Evolutionary conservation across 2,113 vertebrate species (phyloP).

Genomic region (Xiphias gladius): DNA sequence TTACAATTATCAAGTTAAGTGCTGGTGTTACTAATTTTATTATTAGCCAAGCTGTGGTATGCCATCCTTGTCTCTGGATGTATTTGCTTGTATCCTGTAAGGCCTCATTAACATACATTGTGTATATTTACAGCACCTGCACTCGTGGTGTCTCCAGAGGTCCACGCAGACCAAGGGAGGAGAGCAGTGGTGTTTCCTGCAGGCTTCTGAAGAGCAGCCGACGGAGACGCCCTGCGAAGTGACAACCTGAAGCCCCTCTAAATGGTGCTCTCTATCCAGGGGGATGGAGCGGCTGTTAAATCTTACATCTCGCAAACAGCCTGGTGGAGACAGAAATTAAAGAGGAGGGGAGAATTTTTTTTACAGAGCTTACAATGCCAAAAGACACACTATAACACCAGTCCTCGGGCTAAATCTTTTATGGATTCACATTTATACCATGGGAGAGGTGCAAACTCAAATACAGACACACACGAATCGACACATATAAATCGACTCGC

Average conservation of each 20-base stretch:
- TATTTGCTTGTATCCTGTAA: slow-evolving; percentile 9
- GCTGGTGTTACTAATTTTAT: slow-evolving; percentile 31
- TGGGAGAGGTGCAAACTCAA: slow-evolving; percentile 32
- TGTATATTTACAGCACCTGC: slow-evolving; percentile 85
- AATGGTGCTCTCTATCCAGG: slow-evolving; percentile 80
- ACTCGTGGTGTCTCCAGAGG: slow-evolving; percentile 91
- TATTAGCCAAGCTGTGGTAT: slow-evolving; percentile 2
- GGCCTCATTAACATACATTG: slow-evolving; percentile 10
- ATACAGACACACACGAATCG: slow-evolving; percentile 22
- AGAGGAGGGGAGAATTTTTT: background rate
- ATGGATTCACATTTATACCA: slow-evolving; percentile 56
- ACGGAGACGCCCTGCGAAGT: slow-evolving; percentile 84
- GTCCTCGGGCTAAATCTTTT: slow-evolving; percentile 63
- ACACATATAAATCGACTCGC: slow-evolving; percentile 27
- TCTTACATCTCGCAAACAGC: slow-evolving; percentile 90
- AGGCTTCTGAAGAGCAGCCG: slow-evolving; percentile 90
- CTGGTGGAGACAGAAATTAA: slow-evolving; percentile 69
- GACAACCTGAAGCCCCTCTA: slow-evolving; percentile 84
- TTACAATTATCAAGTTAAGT: background rate
- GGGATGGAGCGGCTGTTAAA: slow-evolving; percentile 87
- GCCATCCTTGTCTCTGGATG: slow-evolving; percentile 3
- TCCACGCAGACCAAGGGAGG: slow-evolving; percentile 89
- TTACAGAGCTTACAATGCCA: slow-evolving; percentile 24
- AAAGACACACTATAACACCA: slow-evolving; percentile 47
- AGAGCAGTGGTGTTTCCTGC: slow-evolving; percentile 88